Base-by-base conservation (phyloP, 2,113 vertebrate species). In the Agelaius tricolor region DNA sequence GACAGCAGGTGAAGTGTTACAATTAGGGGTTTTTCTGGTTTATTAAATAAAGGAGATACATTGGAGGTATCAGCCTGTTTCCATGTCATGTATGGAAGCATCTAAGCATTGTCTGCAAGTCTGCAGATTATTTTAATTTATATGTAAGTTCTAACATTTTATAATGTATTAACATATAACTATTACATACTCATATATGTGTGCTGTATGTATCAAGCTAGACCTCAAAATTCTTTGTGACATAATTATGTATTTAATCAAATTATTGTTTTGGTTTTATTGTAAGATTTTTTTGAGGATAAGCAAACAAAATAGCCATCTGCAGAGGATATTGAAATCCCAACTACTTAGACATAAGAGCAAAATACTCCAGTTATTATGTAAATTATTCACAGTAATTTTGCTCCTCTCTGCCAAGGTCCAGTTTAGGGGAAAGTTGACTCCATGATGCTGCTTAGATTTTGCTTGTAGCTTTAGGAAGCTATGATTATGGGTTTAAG, bases 11-110 rank as follows among this genome's bases (percentile, higher is more conserved):
- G 76, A 96, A 95, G 87, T 21, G 95, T 97, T 90, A 77, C 87
- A 13, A 96, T 97, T 94, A 92, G 98, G 89, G 98, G 95, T 97
- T 98, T 97, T 98, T 97, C 65, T 63, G 98, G 23, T 97, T 98
- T 92, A 83, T 97, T 24, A 97, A 98, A 90, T 93, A 97, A 84
- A 91, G 85, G 71, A 96, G 92, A 84, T 94, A 96, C 81, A 84
- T 74, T 31, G 87, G 87, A 98, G 6, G 15, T 44, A 4, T 66
- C 3, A 3, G 2, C 44, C 27, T 67, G 11, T 44, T 93, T 87
- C 22, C 15, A 27, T 74, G 31, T 54, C 12, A 17, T 58, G n/a
- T 15, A 31, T 71, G 41, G 46, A 90, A 39, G 26, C 20, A 41
- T 66, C 21, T 15, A 87, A 61, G 16, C 27, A 41, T 46, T 31